A percentile compares a stretch with the other conserved stretches of the same genome.
phyloP scores from a whole-genome alignment of 2,888 invertebrate genomes.

The Magallana nippona region DNA sequence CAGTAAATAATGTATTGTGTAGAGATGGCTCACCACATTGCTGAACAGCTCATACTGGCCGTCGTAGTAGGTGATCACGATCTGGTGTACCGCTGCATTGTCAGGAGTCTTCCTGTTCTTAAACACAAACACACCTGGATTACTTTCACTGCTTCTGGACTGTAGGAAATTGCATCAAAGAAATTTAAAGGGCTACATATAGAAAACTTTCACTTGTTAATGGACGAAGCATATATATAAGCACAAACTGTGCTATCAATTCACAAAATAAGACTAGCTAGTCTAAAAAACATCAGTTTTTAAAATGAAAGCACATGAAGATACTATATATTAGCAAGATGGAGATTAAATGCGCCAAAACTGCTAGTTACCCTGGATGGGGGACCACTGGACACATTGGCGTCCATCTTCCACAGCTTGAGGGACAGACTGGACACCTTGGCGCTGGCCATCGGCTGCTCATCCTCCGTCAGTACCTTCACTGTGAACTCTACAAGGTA shows the following conservation, averaged over 20 bases:
- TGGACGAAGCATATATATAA: background rate
- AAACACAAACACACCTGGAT: slow-evolving; percentile 70
- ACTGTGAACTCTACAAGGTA: slow-evolving; percentile 70
- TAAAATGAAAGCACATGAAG: no score
- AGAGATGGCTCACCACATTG: slow-evolving; percentile 68
- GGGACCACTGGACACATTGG: slow-evolving; percentile 56
- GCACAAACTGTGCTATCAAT: background rate
- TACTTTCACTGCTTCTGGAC: slow-evolving; percentile 63
- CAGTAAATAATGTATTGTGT: background rate
- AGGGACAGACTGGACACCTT: slow-evolving; percentile 72
- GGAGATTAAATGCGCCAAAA: no score
- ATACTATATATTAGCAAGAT: no score
- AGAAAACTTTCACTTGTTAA: background rate
- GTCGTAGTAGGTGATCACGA: slow-evolving; percentile 77
- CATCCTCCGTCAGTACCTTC: slow-evolving; percentile 75
- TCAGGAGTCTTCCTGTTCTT: slow-evolving; percentile 72
- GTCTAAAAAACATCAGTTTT: no score
- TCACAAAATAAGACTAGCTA: no score
- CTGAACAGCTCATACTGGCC: slow-evolving; percentile 73
- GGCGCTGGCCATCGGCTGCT: slow-evolving; percentile 66
- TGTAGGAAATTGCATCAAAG: slow-evolving; percentile 60
- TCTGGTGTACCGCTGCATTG: slow-evolving; percentile 70
- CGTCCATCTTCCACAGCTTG: slow-evolving; percentile 75
- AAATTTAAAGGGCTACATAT: background rate
- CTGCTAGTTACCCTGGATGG: slow-evolving; percentile 63